Evolutionary conservation across 2,113 vertebrate species (phyloP), one percentile per base, ranked within the genome.

Genomic region (Hippocampus mohnikei): DNA sequence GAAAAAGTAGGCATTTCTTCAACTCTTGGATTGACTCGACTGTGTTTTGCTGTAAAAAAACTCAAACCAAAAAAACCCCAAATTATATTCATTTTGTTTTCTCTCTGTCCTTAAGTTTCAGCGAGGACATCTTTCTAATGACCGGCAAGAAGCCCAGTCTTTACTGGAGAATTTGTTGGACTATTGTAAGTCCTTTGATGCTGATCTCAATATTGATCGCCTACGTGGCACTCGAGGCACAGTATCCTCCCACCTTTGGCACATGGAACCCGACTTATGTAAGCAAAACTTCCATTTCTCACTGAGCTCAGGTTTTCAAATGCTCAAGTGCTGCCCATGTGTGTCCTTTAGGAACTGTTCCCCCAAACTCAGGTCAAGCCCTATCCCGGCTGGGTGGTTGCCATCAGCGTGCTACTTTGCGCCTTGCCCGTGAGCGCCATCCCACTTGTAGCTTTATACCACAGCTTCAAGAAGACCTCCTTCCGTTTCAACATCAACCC

Each of bases 251-350:
- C 1, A 82, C 69, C 5, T 98, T 96, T 52, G 50, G 62, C 5
- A 74, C 95, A 67, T 98, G 96, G 96, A 89, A 98, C 63, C 94
- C 95, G 41, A 73, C 71, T 73, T 92, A 94, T 0, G 95, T 96
- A 93, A 48, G 25, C 1, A 8, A 12, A 9, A 15, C 3, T 16
- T 50, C 6, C 46, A 50, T 50, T 50, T 50, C 46, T 50, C 46
- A 50, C 15, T 18, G 3, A 5, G 3, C 1, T 50, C 3, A 5
- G 8, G 4, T 50, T 16, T 16, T 5, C 5, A 18, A 41, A 27
- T 48, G 15, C 3, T 21, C 16, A 18, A 12, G 2, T 40, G 33
- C 53, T 0, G 73, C 42, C 69, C 65, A 75, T 76, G 72, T 50
- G 4, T 50, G 15, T 50, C 16, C 8, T 63, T 66, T 25, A 87